Conservation (phyloP, 2,797 vertebrate genomes). For the Pseudochirops corinnae region DNA sequence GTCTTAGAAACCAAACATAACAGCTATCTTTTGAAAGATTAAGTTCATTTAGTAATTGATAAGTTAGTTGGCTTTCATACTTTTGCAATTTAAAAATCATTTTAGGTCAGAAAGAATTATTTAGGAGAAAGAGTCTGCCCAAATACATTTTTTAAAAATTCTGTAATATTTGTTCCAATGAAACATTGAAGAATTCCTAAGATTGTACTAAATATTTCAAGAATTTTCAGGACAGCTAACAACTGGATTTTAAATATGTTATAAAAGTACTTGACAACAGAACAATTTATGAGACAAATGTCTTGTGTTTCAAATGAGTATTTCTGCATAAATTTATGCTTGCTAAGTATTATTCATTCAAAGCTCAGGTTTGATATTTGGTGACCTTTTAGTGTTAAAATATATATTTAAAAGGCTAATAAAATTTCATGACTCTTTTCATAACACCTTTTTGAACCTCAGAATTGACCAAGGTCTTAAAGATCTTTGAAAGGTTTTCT, state of each 20-base stretch:
- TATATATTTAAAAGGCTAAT: background rate
- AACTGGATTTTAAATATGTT: conserved; percentile 32
- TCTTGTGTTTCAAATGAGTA: conserved; percentile 39
- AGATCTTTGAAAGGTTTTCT: conserved; percentile 38
- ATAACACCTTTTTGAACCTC: background rate
- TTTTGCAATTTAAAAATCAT: background rate
- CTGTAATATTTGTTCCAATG: background rate
- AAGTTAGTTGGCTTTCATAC: background rate
- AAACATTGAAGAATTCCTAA: conserved; percentile 23
- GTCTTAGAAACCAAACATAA: background rate
- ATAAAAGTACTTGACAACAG: conserved; percentile 14
- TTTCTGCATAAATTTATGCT: conserved; percentile 23
- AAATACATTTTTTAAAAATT: background rate
- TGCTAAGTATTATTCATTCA: conserved; percentile 32
- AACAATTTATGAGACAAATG: conserved; percentile 30
- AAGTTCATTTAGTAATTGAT: background rate
- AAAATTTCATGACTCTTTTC: background rate
- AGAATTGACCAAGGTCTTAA: background rate
- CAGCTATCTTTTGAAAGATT: background rate
- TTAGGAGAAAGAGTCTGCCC: background rate
- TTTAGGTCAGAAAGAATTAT: background rate
- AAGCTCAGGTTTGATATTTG: conserved; percentile 19
- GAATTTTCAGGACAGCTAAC: conserved; percentile 24
- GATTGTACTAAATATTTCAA: conserved; percentile 7
- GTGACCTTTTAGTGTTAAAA: conserved; percentile 2